Evolutionary conservation across 2,888 invertebrate genomes (phyloP).

Genomic region (Fabriciana adippe): DNA sequence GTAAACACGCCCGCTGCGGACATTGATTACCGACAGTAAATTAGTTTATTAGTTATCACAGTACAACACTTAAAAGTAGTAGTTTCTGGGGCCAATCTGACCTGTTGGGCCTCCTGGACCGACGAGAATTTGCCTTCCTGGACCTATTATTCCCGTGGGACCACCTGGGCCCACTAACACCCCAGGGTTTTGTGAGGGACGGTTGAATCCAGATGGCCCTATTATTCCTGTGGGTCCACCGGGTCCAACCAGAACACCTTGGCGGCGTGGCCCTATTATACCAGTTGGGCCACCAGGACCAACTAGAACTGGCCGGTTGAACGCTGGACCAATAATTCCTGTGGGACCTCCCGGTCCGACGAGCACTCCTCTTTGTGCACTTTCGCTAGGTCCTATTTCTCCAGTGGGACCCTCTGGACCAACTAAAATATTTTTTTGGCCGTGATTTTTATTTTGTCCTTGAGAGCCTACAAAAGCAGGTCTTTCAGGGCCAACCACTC

Average conservation of each 20-base stretch:
- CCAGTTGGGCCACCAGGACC: constrained; percentile 69
- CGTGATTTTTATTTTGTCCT: constrained; percentile 42
- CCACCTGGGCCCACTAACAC: constrained; percentile 70
- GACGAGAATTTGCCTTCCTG: constrained; percentile 64
- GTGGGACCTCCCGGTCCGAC: constrained; percentile 65
- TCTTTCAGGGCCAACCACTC: constrained; percentile 44
- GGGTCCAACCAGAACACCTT: constrained; percentile 73
- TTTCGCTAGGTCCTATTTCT: constrained; percentile 54
- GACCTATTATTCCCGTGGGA: constrained; percentile 52
- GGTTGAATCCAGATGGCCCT: constrained; percentile 54
- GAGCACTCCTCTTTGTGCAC: constrained; percentile 46
- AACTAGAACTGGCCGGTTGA: constrained; percentile 53
- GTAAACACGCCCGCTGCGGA: constrained; percentile 29
- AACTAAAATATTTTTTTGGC: constrained; percentile 50
- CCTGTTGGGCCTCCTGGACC: constrained; percentile 78
- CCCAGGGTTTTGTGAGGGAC: constrained; percentile 43
- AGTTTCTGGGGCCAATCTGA: constrained; percentile 58
- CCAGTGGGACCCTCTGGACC: constrained; percentile 79
- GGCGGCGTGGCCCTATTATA: constrained; percentile 48
- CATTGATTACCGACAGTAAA: constrained; percentile 38
- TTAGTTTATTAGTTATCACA: constrained; percentile 52
- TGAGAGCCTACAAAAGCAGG: constrained; percentile 70
- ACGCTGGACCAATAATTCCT: constrained; percentile 45
- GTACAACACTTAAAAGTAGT: constrained; percentile 62
- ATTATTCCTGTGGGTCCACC: constrained; percentile 70